Evolutionary conservation across 2,888 invertebrate genomes (phyloP).

Genomic region (Pogonocherus hispidulus): DNA sequence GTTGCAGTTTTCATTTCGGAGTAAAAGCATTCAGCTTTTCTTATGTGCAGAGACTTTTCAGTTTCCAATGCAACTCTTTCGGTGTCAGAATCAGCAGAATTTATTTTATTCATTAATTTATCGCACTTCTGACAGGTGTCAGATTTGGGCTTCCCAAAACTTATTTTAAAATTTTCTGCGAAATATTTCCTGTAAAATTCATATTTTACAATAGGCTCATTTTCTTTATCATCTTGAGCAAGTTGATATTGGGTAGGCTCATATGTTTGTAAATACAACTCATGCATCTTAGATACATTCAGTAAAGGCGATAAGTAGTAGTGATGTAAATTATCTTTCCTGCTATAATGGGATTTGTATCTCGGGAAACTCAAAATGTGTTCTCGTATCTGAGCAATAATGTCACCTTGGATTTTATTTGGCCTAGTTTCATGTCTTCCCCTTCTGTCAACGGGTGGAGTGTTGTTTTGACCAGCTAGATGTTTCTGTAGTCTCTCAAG

Average conservation of each 20-base stretch:
- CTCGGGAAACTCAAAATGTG: conserved; percentile 20
- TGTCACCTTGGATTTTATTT: not conserved
- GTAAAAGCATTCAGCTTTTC: conserved; percentile 32
- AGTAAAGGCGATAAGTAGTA: not conserved
- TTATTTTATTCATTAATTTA: conserved; percentile 31
- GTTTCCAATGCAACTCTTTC: conserved; percentile 28
- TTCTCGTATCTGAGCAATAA: not conserved
- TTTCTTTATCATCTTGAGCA: not conserved
- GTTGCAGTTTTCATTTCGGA: conserved; percentile 36
- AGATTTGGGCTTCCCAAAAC: conserved; percentile 40
- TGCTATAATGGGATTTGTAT: conserved; percentile 11
- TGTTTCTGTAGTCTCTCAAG: not conserved
- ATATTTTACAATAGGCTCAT: conserved; percentile 16
- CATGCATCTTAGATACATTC: not conserved
- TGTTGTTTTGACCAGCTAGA: not conserved
- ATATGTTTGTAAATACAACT: not conserved
- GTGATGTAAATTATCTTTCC: not conserved
- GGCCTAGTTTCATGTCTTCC: not conserved
- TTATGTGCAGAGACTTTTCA: conserved; percentile 32
- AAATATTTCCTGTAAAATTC: conserved; percentile 36
- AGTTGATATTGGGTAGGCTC: not conserved
- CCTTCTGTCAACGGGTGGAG: not conserved
- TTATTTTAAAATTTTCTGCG: conserved; percentile 36
- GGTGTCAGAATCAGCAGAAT: conserved; percentile 17
- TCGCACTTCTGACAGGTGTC: conserved; percentile 42